phyloP scores from a whole-genome alignment of 2,888 invertebrate species.

The Chloroclysta siterata region DNA sequence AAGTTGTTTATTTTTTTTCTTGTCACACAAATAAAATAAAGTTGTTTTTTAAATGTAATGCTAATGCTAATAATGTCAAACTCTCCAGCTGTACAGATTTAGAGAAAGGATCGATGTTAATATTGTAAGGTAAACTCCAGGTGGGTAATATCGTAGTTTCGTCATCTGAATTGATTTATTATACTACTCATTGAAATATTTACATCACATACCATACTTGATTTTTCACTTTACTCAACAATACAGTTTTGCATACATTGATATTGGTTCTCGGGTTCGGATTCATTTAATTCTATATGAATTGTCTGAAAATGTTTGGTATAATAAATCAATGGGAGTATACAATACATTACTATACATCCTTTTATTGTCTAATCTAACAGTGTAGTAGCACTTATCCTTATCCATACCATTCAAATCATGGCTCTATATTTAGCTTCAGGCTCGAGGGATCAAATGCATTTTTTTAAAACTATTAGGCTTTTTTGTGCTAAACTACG shows the following conservation, averaged over 20 bases:
- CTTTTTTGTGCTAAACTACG: too few relatives aligned
- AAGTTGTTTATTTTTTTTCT: neutral
- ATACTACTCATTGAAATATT: constrained; percentile 21
- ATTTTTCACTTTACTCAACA: constrained; percentile 8
- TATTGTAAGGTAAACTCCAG: constrained; percentile 42
- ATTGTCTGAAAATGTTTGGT: constrained; percentile 19
- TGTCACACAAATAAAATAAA: neutral
- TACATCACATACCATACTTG: neutral
- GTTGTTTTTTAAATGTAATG: neutral
- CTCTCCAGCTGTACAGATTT: constrained; percentile 37
- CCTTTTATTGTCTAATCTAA: constrained; percentile 29
- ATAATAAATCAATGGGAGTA: constrained; percentile 32
- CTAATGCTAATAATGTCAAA: constrained; percentile 23
- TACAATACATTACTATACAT: constrained; percentile 26
- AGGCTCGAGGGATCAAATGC: constrained; percentile 18
- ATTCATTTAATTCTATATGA: neutral
- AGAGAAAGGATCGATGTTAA: constrained; percentile 32
- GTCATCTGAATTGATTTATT: constrained; percentile 32
- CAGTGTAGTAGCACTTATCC: constrained; percentile 10
- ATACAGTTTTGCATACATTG: constrained; percentile 2
- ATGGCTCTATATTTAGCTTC: constrained; percentile 10
- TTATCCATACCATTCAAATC: neutral
- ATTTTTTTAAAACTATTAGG: neutral
- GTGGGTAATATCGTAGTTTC: constrained; percentile 33
- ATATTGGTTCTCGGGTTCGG: neutral